Evolutionary conservation across 1,140 invertebrate species (phyloP), one percentile per base, ranked within the genome.

Genomic region (Eumaeus atala): DNA sequence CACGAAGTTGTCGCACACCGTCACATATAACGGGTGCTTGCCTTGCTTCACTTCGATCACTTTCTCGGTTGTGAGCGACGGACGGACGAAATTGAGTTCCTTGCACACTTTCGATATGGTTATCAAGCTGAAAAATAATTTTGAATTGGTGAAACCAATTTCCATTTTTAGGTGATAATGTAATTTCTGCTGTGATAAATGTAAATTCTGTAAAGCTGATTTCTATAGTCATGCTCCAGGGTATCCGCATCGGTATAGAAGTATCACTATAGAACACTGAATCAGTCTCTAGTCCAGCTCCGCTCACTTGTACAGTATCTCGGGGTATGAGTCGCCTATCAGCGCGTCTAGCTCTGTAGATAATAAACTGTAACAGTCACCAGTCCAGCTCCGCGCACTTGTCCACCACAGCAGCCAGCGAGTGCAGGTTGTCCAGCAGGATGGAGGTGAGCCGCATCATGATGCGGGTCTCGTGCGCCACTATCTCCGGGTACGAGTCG

Each of bases 11-110:
- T 89, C 85, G 17, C 90, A 88, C 36, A 89, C 89, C 14, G 92
- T 66, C 70, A 96, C 92, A 60, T 93, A 90, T 7, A 98, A 77
- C 0, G 95, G 94, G 84, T 98, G 95, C 54, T 93, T 87, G 5
- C 95, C 94, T 51, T 92, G 88, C 54, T 89, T 89, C 58, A 97
- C 93, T 38, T 91, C 85, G 47, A 96, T 91, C 3, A 90, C 65
- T 61, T 89, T 88, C 0, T 90, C 83, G 21, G 86, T 73, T 28
- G 78, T 91, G 72, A 97, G 70, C 7, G 77, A 76, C 1, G 96
- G 95, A 47, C 90, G 89, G 1, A 91, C 86, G 80, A 94, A 96
- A 66, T 91, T 91, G 57, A 92, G 90, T 70, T 95, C 92, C 64
- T 87, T 89, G 11, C 93, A 92, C 4, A 93, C 91, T 51, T 88